Percentiles rank a stretch among this genome's conserved stretches.
Evolutionary conservation across 2,797 vertebrate genomes (phyloP).

Genomic region (Cynopterus sphinx): DNA sequence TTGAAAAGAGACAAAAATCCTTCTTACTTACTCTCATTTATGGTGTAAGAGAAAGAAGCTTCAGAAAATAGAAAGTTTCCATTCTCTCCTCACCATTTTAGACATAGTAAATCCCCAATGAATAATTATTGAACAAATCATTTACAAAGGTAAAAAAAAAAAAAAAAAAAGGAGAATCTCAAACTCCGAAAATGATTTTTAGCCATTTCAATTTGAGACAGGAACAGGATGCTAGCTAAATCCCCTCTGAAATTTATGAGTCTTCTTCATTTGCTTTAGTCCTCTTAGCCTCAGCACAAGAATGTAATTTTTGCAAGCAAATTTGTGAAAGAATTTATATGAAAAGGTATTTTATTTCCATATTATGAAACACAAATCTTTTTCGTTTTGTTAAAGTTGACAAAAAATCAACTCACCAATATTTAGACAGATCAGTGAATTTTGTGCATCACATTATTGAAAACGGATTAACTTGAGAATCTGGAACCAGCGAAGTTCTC

Average conservation of each 20-base stretch:
- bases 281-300: neutral
- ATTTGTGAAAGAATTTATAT: neutral
- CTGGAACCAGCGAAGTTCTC: neutral
- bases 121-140: neutral
- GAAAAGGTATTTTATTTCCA: neutral
- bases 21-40: neutral
- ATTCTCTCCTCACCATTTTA: neutral
- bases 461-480: neutral
- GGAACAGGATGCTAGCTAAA: neutral
- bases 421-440: neutral
- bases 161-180: neutral
- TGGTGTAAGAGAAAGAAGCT: neutral
- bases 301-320: neutral
- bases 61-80: neutral
- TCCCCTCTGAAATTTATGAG: neutral
- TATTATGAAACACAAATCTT: neutral
- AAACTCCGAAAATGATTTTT: neutral
- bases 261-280: neutral
- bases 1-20: neutral
- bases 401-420: neutral
- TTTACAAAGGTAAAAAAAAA: neutral
- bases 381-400: neutral
- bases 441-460: neutral
- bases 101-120: neutral
- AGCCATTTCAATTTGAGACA: neutral